Conservation (phyloP, 1,140 invertebrate species). For the Papilio helenus region DNA sequence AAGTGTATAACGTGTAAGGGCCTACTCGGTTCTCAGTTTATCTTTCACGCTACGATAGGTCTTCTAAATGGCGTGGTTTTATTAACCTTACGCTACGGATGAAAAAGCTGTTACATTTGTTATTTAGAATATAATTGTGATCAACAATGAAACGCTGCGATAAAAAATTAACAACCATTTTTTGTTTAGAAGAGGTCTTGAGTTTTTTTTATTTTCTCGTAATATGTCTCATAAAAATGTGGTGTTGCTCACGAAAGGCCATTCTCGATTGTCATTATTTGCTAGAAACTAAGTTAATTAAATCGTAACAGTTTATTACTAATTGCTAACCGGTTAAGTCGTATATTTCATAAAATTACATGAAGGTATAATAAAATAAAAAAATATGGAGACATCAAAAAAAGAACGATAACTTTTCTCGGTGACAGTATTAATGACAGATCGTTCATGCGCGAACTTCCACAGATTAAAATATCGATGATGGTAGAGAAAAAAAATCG, state of each 20-base stretch:
- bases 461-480: slow-evolving; percentile 19
- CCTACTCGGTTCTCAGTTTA: slow-evolving; percentile 48
- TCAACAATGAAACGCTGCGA: not conserved
- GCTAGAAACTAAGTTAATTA: not conserved
- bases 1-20: slow-evolving; percentile 27
- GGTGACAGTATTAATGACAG: slow-evolving; percentile 29
- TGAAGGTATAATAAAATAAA: not conserved
- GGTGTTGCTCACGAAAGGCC: no score
- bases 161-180: not conserved
- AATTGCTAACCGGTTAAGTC: not conserved
- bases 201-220: no score
- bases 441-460: slow-evolving; percentile 9
- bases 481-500: slow-evolving; percentile 5
- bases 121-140: slow-evolving; percentile 21
- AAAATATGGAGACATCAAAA: not conserved
- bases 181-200: not conserved
- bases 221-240: no score
- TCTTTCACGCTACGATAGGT: slow-evolving; percentile 55
- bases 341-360: not conserved
- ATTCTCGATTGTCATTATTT: no score
- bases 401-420: slow-evolving; percentile 10
- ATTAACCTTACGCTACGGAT: slow-evolving; percentile 28
- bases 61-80: slow-evolving; percentile 47
- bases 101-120: slow-evolving; percentile 27
- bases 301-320: not conserved